Evolutionary conservation across 2,888 invertebrate species (phyloP), one percentile per base, ranked within the genome.

Genomic region (Drosophila lacicola): DNA sequence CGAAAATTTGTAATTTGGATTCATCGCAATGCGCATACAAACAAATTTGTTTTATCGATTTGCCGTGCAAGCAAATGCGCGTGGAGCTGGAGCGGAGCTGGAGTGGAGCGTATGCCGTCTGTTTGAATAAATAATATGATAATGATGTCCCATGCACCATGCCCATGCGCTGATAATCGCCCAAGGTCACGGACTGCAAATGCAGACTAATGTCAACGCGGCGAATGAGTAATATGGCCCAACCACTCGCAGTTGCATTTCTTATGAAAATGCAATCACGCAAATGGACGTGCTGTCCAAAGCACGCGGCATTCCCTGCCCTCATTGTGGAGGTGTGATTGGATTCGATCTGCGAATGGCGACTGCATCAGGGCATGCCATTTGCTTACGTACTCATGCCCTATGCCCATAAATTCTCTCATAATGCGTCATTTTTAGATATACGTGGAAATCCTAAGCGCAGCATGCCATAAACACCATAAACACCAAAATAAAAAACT

Each of bases 261-360:
- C 51, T 58, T 74, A 81, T 83, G 81, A 72, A 83, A 86, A 88
- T 86, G 82, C 74, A 86, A 86, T 86, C 88, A 88, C 46, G 39
- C 53, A 77, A 86, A 83, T 83, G 75, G 79, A 79, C 19, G 19
- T 42, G 49, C 25, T 57, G 45, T 21, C 33, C 56, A 63, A 64
- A 33, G 50, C 49, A 69, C 55, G 29, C 36, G 25, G 10, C n/a
- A n/a, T 17, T 9, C 17, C n/a, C 29, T 29, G n/a, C 29, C 29
- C n/a, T 9, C 39, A 13, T 41, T 45, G 25, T 17, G 14, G 36
- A 46, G 11, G n/a, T 45, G 17, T 33, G 29, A 53, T 41, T 53
- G 17, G 25, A 41, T 25, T 17, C 17, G 13, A 47, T 17, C 13
- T 29, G 29, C 11, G 29, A 5, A 19, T 11, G 36, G 14, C 57